Base-by-base conservation (phyloP, 2,888 invertebrate species). In the Pardosa pseudoannulata region DNA sequence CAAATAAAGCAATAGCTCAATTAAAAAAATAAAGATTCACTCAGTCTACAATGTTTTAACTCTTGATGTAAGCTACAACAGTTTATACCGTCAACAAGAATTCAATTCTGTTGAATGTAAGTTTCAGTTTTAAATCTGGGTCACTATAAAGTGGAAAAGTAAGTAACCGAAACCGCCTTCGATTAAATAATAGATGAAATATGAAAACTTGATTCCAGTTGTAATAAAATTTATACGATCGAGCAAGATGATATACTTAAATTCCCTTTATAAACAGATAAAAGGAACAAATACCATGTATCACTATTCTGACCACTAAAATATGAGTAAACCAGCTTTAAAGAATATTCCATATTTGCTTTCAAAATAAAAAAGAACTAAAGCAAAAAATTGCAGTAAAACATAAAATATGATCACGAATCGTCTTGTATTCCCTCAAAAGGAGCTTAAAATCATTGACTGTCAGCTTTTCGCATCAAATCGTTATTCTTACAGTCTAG, bases 401-500 rank as follows among this genome's bases (percentile, higher is more conserved):
- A 23, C 56, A 56, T 56, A 56, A 56, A 23, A 56, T 56, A 56
- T 56, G 56, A 56, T 56, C 56, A 79, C 41, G 72, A 50, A 72
- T 79, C 71, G 31, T 62, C 65, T 36, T 29, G 70, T 79, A 39
- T 79, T 79, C 41, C 64, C 72, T 65, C 72, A 39, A 13, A 46
- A 23, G 41, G 65, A 39, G 32, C 72, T 72, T 79, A 65, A 79
- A 79, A 79, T 79, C 79, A 62, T 72, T 72, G 71, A 39, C 71
- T 71, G 79, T 79, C 79, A 79, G 39, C 64, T 79, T 79, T 79
- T 71, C 64, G 27, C 64, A 72, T 79, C 79, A 79, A 79, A 79
- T 71, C 79, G 79, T 72, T 72, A 46, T 46, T 79, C 79, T 79
- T 65, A 79, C 64, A 79, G 64, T 31, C 65, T 31, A 65, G 79